phyloP scores from a whole-genome alignment of 2,888 invertebrate genomes.

The Lutraria lutraria region DNA sequence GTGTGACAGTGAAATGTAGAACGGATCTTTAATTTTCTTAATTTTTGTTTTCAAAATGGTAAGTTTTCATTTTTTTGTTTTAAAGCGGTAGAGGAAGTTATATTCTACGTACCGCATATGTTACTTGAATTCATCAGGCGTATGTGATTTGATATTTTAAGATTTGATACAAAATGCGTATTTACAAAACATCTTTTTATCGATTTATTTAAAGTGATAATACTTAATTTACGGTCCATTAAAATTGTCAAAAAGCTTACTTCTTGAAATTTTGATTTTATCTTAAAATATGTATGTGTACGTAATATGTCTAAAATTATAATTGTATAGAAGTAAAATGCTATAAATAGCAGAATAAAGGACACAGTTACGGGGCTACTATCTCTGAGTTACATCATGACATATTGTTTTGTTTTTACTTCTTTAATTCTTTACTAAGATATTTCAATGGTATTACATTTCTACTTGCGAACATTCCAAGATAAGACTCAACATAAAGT shows the following conservation, averaged over 20 bases:
- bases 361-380: neutral
- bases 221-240: neutral
- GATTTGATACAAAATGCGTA: neutral
- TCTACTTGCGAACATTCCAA: too few relatives aligned
- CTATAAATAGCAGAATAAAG: too few relatives aligned
- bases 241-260: neutral
- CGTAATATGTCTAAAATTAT: too few relatives aligned
- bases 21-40: too few relatives aligned
- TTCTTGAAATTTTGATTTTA: too few relatives aligned
- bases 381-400: too few relatives aligned
- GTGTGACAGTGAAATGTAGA: constrained; percentile 13
- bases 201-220: neutral
- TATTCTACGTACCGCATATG: neutral
- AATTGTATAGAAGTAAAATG: too few relatives aligned
- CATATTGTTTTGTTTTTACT: too few relatives aligned
- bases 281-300: too few relatives aligned
- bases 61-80: neutral
- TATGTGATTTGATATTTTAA: neutral
- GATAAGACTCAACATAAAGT: too few relatives aligned
- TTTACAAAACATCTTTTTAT: neutral
- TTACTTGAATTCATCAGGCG: neutral
- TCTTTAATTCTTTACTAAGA: too few relatives aligned
- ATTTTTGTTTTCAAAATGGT: neutral
- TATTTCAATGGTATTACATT: too few relatives aligned
- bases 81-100: neutral